A percentile compares a stretch with the other conserved stretches of the same genome.
Evolutionary conservation across 2,113 vertebrate genomes (phyloP).

Genomic region (Rhegmatorhina hoffmannsi): DNA sequence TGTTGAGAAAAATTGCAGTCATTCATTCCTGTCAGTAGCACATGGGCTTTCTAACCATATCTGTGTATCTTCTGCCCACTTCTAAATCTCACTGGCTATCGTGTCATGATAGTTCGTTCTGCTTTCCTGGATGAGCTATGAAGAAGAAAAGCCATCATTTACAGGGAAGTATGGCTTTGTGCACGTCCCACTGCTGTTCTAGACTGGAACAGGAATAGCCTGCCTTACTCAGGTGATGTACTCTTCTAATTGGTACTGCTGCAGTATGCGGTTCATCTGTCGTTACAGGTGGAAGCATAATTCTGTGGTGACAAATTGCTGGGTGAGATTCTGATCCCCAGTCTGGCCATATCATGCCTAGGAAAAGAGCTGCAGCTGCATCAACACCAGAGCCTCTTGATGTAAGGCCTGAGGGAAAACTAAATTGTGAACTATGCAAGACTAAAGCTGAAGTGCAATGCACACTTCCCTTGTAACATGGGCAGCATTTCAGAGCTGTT

Average conservation of each 20-base stretch:
- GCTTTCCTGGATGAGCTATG: neutral
- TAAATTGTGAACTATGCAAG: neutral
- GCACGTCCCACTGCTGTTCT: neutral
- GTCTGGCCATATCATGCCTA: neutral
- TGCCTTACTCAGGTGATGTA: neutral
- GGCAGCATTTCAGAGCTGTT: neutral
- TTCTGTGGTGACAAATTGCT: neutral
- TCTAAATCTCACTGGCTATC: neutral
- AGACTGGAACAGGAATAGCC: neutral
- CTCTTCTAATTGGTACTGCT: neutral
- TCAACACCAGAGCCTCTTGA: neutral
- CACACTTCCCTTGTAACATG: neutral
- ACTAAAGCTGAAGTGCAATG: neutral
- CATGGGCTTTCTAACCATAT: neutral
- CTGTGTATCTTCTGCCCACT: neutral
- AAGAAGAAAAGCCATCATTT: neutral
- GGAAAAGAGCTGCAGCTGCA: neutral
- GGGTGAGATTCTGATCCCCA: neutral
- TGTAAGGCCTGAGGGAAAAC: neutral
- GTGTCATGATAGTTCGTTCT: neutral
- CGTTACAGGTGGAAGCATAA: neutral
- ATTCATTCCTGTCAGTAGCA: neutral
- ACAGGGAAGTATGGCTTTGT: neutral
- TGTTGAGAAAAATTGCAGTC: neutral
- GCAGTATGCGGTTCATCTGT: neutral